Evolutionary conservation across 2,888 invertebrate species (phyloP).

Genomic region (Phyllotreta cruciferae): DNA sequence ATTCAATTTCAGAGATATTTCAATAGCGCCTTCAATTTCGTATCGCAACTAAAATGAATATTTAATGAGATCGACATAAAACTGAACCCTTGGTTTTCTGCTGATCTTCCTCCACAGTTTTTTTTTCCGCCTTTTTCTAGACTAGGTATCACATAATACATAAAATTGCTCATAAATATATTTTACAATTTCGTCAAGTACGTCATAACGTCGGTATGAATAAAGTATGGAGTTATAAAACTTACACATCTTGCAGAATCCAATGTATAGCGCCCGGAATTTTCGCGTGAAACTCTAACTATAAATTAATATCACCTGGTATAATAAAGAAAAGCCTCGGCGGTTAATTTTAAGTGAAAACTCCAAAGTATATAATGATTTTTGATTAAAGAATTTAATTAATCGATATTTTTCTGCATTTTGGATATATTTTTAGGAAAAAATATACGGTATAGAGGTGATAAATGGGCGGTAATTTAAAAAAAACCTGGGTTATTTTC

Average conservation of each 20-base stretch:
- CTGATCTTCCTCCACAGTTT: slow-evolving; percentile 28
- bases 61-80: slow-evolving; percentile 31
- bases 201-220: slow-evolving; percentile 53
- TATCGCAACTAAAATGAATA: slow-evolving; percentile 30
- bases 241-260: slow-evolving; percentile 47
- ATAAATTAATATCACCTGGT: too few species aligned
- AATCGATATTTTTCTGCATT: too few species aligned
- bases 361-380: too few species aligned
- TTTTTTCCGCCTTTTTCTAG: slow-evolving; percentile 30
- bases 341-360: too few species aligned
- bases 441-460: too few species aligned
- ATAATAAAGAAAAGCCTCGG: too few species aligned
- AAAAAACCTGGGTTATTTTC: too few species aligned
- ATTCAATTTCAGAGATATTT: slow-evolving; percentile 28
- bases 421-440: too few species aligned
- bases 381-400: too few species aligned
- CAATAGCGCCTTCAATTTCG: slow-evolving; percentile 25
- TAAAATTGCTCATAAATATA: slow-evolving; percentile 57
- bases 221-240: slow-evolving; percentile 55
- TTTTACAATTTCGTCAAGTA: slow-evolving; percentile 60
- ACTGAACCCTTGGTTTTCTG: slow-evolving; percentile 32
- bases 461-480: too few species aligned
- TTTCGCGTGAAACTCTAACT: slow-evolving; percentile 5
- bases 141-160: slow-evolving; percentile 52
- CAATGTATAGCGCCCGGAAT: slow-evolving; percentile 30